Evolutionary conservation across 2,888 invertebrate genomes (phyloP), one percentile per base, ranked within the genome.

Genomic region (Caprella mutica): DNA sequence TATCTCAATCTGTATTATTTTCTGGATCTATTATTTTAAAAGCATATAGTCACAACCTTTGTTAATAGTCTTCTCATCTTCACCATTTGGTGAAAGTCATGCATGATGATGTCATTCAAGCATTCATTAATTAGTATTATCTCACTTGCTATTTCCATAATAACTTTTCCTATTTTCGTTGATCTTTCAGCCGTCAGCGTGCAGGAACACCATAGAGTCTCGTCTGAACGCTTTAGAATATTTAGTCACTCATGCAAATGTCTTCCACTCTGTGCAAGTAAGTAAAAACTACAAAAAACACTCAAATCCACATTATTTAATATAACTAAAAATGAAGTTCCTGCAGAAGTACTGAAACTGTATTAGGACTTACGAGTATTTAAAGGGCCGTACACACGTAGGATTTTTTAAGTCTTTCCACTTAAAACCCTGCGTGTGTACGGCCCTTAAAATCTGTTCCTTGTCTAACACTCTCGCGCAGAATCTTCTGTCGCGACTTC

Each of bases 211-310:
- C 3, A 87, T 92, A 59, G 77, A 80, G 66, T 75, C 77, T 19
- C 77, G 90, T 44, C 77, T 86, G 57, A 80, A 85, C 65, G 83
- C 85, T 55, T 80, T 93, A 0, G 77, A 82, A 56, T 90, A 91
- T 71, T 73, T 94, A 5, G 78, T 83, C 24, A 78, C 80, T 38
- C 81, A 82, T 69, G 79, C 81, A 52, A 77, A 81, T 14, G 72
- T 84, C 14, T 78, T 85, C 69, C 73, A 75, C 26, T 77, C 77
- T 44, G 71, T 88, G 38, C 81, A 83, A 76, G 83, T 82, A 64
- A 35, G n/a, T 6, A n/a, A n/a, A n/a, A n/a, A n/a, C n/a, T n/a
- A n/a, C 17, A 8, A 3, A 12, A 2, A 19, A n/a, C 3, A 19
- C 29, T 4, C 1, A 57, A 27, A n/a, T 9, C 27, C 14, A 21